Evolutionary conservation across 2,888 invertebrate genomes (phyloP), one percentile per base, ranked within the genome.

Genomic region (Geotrupes spiniger): DNA sequence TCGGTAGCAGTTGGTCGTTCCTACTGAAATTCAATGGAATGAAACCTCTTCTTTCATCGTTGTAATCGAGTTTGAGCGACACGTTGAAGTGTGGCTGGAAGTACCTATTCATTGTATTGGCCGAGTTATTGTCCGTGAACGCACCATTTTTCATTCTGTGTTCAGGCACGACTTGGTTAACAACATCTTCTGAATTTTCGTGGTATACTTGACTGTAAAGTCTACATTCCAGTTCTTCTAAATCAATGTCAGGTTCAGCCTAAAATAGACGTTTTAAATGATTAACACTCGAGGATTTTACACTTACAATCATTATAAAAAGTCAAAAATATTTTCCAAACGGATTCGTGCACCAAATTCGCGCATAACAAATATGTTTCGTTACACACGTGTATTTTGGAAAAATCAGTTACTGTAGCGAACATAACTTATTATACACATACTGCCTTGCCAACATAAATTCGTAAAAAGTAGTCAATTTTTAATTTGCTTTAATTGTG

Each of bases 161-260:
- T 21, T 21, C 21, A 21, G 21, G 6, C 6, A 4, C 6, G 6
- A 6, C 4, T 21, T 4, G 3, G 6, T 21, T 21, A 21, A 21
- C 21, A 21, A 6, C 21, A 25, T 50, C 33, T 40, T 54, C 52
- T 17, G 38, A 45, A 25, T 36, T 59, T 21, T 53, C 52, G 59
- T 71, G 69, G 53, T 64, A 63, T 10, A 71, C 60, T 60, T 71
- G 69, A 48, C 69, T 65, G 52, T 71, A 71, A 14, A 71, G 57
- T 26, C 61, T 61, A 4, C 65, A 57, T 59, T 71, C 70, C 12
- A 70, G 33, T 15, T 70, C 69, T 50, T 68, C 65, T 45, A 69
- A 54, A 52, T 71, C 68, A 36, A 62, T 41, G 37, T 60, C 61
- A 15, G 45, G 15, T 10, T 57, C 57, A 31, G 47, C 46, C 61